Percentiles rank a stretch among this genome's conserved stretches.
Evolutionary conservation across 1,140 invertebrate genomes (phyloP).

Genomic region (Drosophila sp.): DNA sequence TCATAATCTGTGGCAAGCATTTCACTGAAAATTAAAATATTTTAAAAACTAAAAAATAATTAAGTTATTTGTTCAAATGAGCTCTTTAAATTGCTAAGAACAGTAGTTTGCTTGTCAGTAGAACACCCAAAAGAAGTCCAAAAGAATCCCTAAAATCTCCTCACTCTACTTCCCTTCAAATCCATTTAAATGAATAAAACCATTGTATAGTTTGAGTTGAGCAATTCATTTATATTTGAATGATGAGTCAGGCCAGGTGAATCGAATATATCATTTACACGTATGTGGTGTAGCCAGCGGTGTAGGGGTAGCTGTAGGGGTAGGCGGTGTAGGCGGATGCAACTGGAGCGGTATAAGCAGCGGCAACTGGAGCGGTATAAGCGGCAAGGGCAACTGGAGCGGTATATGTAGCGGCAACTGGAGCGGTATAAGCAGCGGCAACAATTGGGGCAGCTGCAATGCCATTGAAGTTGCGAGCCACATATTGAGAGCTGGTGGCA

Average conservation of each 20-base stretch:
- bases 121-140: too few relatives aligned
- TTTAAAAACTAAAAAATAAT: too few relatives aligned
- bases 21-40: too few relatives aligned
- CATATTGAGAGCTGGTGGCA: conserved; percentile 85
- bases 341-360: conserved; percentile 40
- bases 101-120: too few relatives aligned
- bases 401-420: conserved; percentile 54
- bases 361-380: conserved; percentile 55
- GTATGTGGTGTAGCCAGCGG: conserved; percentile 60
- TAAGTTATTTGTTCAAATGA: too few relatives aligned
- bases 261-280: conserved; percentile 40
- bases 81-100: too few relatives aligned
- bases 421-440: conserved; percentile 53
- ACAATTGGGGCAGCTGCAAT: conserved; percentile 74
- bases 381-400: conserved; percentile 60
- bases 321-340: conserved; percentile 57
- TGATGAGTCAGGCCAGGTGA: not conserved
- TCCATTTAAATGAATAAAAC: not conserved
- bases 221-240: conserved; percentile 47
- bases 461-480: conserved; percentile 85
- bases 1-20: too few relatives aligned
- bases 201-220: not conserved
- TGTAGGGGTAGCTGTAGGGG: conserved; percentile 52
- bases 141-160: too few relatives aligned
- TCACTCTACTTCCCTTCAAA: too few relatives aligned